These are phyloP conservation scores for Tryphoninae sp. DNA, from an alignment of 2,888 invertebrate species.

Conservation along the genomic window DNA sequence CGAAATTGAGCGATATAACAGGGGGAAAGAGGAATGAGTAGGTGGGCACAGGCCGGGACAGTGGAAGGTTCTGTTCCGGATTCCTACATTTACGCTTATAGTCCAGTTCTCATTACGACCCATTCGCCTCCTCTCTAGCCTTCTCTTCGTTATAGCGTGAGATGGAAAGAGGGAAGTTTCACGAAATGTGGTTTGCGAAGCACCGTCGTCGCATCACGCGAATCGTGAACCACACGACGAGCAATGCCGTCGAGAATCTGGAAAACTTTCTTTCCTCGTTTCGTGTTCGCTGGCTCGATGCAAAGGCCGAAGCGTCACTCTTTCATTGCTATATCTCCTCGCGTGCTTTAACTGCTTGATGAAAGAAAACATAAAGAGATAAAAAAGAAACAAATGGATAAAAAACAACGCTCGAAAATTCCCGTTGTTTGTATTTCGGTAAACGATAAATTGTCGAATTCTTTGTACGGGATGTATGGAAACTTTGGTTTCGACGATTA, in stretches of 20 bases:
- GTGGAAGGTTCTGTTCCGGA: conserved; percentile 22
- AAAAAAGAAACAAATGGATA: too few species aligned
- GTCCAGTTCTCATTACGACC: conserved; percentile 58
- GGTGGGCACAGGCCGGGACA: not conserved
- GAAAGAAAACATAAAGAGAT: not conserved
- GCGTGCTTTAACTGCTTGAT: not conserved
- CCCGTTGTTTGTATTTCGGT: not conserved
- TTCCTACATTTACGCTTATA: conserved; percentile 44
- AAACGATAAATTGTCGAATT: not conserved
- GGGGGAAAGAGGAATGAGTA: conserved; percentile 1
- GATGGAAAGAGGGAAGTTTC: conserved; percentile 38
- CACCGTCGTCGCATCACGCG: conserved; percentile 53
- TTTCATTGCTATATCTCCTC: not conserved
- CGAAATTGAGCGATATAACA: conserved; percentile 38
- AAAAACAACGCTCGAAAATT: not conserved
- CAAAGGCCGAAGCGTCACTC: not conserved
- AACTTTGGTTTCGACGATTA: too few species aligned
- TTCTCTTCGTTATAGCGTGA: not conserved
- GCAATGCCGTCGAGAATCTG: conserved; percentile 55
- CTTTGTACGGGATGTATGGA: not conserved
- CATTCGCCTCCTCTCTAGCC: conserved; percentile 36
- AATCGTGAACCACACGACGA: conserved; percentile 45
- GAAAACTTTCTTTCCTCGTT: conserved; percentile 18
- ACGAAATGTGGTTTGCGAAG: conserved; percentile 57
- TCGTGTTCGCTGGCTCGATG: not conserved